phyloP scores from a whole-genome alignment of 1,140 invertebrate species.

The Drosophila serrata region DNA sequence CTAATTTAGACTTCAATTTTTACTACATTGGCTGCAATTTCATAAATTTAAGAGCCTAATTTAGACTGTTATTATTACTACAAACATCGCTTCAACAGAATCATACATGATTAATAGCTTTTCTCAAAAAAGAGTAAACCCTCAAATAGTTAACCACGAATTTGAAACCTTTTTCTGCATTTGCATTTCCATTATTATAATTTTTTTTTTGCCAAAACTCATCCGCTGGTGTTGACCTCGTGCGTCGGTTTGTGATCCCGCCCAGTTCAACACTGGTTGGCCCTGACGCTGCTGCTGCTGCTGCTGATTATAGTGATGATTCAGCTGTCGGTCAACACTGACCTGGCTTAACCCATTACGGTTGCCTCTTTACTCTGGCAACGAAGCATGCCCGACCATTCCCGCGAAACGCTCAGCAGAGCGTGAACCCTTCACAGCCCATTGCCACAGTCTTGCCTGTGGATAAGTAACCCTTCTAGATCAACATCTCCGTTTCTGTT shows the following conservation, averaged over 20 bases:
- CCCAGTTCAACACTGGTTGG: conserved; percentile 1
- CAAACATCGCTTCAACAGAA: neutral
- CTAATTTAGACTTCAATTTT: too few relatives aligned
- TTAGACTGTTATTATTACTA: neutral
- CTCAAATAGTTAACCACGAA: neutral
- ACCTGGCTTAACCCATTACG: conserved; percentile 32
- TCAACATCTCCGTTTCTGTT: neutral
- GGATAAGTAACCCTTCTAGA: conserved; percentile 10
- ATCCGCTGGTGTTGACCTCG: conserved; percentile 12
- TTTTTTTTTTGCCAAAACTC: neutral
- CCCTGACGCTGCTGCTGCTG: conserved; percentile 8
- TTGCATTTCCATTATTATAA: conserved; percentile 1
- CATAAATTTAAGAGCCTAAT: neutral
- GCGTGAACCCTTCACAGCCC: conserved; percentile 53
- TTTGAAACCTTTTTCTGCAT: neutral
- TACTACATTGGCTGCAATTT: too few relatives aligned
- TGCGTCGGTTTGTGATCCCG: neutral
- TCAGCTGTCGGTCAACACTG: conserved; percentile 27
- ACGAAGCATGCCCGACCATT: conserved; percentile 47
- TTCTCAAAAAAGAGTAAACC: neutral
- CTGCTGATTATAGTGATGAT: conserved; percentile 13
- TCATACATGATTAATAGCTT: neutral
- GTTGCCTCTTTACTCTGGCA: conserved; percentile 27
- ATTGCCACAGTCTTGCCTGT: conserved; percentile 29
- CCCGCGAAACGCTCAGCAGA: conserved; percentile 64